These are phyloP conservation scores for Phasianus colchicus DNA, from an alignment of 2,113 vertebrate species.

Conservation along the genomic window DNA sequence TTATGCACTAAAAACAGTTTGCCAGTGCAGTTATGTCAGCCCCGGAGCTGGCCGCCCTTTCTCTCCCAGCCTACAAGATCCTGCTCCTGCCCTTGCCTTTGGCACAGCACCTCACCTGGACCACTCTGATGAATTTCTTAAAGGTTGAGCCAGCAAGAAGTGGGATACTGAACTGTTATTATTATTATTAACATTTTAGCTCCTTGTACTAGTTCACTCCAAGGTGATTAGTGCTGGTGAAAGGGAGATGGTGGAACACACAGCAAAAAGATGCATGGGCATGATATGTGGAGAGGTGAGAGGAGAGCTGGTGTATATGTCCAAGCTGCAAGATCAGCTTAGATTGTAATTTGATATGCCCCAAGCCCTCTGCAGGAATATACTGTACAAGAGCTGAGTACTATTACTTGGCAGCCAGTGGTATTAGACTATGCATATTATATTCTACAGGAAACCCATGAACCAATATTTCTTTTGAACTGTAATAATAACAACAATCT, in stretches of 20 bases:
- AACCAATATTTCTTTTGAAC: neutral
- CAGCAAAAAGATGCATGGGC: neutral
- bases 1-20: neutral
- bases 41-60: neutral
- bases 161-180: neutral
- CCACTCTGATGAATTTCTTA: neutral
- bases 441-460: neutral
- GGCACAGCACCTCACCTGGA: rapidly evolving
- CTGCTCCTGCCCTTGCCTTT: neutral
- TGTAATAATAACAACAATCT: neutral
- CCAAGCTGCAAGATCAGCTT: neutral
- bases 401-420: neutral
- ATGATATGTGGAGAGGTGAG: neutral
- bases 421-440: neutral
- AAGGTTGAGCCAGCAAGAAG: neutral
- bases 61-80: neutral
- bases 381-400: neutral
- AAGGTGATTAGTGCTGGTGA: neutral
- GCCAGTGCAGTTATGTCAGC: neutral
- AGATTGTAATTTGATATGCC: neutral
- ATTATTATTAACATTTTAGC: neutral
- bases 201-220: neutral
- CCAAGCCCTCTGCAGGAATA: neutral
- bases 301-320: neutral
- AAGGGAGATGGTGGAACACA: neutral